Evolutionary conservation across 2,113 vertebrate genomes (phyloP).

Genomic region (Aptenodytes patagonicus): DNA sequence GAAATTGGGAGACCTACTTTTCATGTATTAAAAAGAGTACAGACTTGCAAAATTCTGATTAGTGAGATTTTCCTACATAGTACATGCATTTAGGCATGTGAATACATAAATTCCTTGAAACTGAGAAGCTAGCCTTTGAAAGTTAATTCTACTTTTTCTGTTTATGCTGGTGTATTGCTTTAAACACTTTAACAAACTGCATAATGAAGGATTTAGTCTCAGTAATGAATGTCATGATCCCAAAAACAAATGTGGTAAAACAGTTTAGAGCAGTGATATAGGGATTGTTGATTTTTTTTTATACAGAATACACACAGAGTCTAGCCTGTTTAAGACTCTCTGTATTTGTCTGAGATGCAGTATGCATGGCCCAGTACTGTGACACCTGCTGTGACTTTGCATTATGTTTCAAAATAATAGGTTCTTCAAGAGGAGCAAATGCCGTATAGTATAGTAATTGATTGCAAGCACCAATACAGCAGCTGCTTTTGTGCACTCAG

Average conservation of each 20-base stretch:
- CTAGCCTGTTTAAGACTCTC: constrained; percentile 24
- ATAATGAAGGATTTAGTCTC: constrained; percentile 54
- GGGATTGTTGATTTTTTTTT: background rate
- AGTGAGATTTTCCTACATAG: background rate
- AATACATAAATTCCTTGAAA: background rate
- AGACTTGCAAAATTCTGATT: background rate
- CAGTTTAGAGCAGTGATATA: background rate
- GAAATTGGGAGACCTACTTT: background rate
- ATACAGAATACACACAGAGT: background rate
- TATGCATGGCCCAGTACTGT: background rate
- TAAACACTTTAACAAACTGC: constrained; percentile 21
- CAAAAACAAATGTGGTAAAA: constrained; percentile 26
- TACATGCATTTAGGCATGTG: background rate
- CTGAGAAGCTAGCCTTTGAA: background rate
- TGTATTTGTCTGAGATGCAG: constrained; percentile 1
- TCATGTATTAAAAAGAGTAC: background rate
- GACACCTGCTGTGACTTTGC: constrained; percentile 59
- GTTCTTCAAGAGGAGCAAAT: constrained; percentile 31
- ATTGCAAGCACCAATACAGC: constrained; percentile 43
- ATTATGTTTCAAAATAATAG: constrained; percentile 72
- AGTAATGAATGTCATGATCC: constrained; percentile 37
- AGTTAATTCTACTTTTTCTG: constrained; percentile 35
- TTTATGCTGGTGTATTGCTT: background rate
- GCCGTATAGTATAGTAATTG: constrained; percentile 54
- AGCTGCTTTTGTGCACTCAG: constrained; percentile 43